These are phyloP conservation scores for Orthosia gothica DNA, from an alignment of 2,888 invertebrate genomes.

Conservation along the genomic window DNA sequence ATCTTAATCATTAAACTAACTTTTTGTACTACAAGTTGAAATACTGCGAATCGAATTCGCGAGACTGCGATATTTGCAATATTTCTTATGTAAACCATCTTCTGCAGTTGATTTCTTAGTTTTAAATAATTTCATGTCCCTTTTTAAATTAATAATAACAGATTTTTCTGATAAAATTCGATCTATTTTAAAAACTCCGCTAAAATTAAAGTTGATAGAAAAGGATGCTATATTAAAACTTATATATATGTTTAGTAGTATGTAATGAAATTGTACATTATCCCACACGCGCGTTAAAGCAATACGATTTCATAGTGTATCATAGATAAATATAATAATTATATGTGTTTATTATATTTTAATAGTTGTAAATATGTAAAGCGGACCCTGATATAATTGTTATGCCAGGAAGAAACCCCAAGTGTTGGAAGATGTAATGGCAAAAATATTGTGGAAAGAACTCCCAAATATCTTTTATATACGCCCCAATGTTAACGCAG, in stretches of 20 bases:
- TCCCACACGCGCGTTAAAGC: constrained; percentile 50
- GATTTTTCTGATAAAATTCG: not conserved
- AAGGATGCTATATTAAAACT: constrained; percentile 55
- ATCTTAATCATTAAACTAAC: constrained; percentile 49
- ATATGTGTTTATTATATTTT: constrained; percentile 6
- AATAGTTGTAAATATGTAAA: constrained; percentile 6
- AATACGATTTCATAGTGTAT: constrained; percentile 55
- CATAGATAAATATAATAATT: constrained; percentile 2
- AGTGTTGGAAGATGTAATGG: not conserved
- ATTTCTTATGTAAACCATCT: constrained; percentile 25
- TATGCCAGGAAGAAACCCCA: not conserved
- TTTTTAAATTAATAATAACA: not conserved
- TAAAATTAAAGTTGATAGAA: constrained; percentile 60
- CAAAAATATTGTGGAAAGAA: too few species aligned
- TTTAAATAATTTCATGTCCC: constrained; percentile 21
- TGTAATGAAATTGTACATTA: constrained; percentile 53
- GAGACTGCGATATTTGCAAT: constrained; percentile 22
- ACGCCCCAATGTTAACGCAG: too few species aligned
- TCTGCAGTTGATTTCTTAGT: constrained; percentile 2
- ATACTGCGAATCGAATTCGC: constrained; percentile 41
- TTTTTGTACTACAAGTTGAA: constrained; percentile 41
- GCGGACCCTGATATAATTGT: too few species aligned
- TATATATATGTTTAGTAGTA: constrained; percentile 15
- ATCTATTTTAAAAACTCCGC: constrained; percentile 22
- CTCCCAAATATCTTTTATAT: too few species aligned